A percentile compares a stretch with the other conserved stretches of the same genome.
These are phyloP conservation scores for Salmo trutta DNA, from an alignment of 2,797 vertebrate species.

Conservation along the genomic window DNA sequence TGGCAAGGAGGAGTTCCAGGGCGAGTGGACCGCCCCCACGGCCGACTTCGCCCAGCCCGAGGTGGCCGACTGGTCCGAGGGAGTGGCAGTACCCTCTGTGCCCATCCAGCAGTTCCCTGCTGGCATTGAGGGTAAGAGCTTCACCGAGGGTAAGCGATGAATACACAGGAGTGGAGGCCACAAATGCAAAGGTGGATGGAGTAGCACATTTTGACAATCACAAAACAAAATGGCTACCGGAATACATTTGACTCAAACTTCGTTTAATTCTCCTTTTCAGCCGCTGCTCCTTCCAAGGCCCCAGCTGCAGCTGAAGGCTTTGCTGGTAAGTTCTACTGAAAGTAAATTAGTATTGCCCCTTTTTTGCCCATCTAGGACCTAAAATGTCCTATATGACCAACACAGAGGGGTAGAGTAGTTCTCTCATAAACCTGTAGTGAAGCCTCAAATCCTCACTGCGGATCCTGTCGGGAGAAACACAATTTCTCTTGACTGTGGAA, in stretches of 20 bases:
- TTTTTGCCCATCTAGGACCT: constrained; percentile 65
- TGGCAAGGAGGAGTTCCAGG: constrained; percentile 97
- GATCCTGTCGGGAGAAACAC: constrained; percentile 79
- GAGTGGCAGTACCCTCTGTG: constrained; percentile 93
- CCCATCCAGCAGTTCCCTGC: constrained; percentile 97
- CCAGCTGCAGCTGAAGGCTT: constrained; percentile 40
- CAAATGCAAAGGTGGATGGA: neutral
- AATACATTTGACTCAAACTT: neutral
- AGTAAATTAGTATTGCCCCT: constrained; percentile 46
- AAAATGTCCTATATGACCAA: constrained; percentile 62
- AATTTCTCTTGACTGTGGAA: accelerated
- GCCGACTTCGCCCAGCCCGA: constrained; percentile 89
- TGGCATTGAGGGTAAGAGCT: constrained; percentile 58
- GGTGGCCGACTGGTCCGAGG: constrained; percentile 96
- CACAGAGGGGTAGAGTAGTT: constrained; percentile 71
- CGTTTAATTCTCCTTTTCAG: neutral
- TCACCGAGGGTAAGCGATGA: neutral
- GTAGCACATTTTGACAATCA: neutral
- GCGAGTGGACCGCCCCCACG: constrained; percentile 92
- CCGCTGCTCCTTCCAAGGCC: constrained; percentile 61
- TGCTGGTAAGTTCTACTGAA: constrained; percentile 41
- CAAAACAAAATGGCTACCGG: neutral
- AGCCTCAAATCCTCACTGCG: constrained; percentile 59
- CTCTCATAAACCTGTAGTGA: constrained; percentile 78
- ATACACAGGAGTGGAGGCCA: neutral